phyloP scores from a whole-genome alignment of 1,140 invertebrate genomes.

The Drosophila simulans region DNA sequence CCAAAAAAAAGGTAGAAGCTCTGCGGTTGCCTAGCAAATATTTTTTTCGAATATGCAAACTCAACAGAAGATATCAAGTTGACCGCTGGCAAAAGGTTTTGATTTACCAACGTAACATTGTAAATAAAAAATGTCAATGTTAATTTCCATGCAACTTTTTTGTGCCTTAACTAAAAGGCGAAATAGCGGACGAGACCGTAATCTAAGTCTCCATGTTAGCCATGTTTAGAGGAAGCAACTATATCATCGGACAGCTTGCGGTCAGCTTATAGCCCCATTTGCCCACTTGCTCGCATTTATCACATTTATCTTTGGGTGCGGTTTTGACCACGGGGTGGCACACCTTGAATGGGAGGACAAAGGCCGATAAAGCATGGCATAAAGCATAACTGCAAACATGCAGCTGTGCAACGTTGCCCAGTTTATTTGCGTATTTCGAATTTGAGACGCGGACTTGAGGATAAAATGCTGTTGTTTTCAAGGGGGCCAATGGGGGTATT shows the following conservation, averaged over 20 bases:
- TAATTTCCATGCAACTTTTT: not conserved
- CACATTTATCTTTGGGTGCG: conserved; percentile 68
- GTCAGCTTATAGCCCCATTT: conserved; percentile 79
- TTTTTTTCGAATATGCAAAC: conserved; percentile 48
- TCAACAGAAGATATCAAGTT: conserved; percentile 17
- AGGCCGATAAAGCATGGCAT: conserved; percentile 64
- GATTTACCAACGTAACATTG: conserved; percentile 12
- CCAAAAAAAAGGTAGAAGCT: conserved; percentile 30
- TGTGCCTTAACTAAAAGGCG: no score
- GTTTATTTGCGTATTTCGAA: conserved; percentile 72
- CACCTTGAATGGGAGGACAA: conserved; percentile 46
- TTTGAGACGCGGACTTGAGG: conserved; percentile 44
- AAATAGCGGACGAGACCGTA: not conserved
- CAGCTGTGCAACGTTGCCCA: conserved; percentile 62
- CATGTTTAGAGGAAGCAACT: conserved; percentile 32
- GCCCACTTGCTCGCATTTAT: conserved; percentile 71
- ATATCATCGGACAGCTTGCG: conserved; percentile 57
- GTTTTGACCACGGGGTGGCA: conserved; percentile 17
- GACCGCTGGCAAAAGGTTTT: conserved; percentile 14
- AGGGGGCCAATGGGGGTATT: not conserved
- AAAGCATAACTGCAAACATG: conserved; percentile 75
- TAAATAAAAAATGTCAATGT: not conserved
- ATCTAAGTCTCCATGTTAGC: conserved; percentile 35
- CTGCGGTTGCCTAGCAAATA: conserved; percentile 35
- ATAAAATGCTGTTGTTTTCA: conserved; percentile 13